Evolutionary conservation across 2,113 vertebrate genomes (phyloP).

Genomic region (Junco hyemalis): DNA sequence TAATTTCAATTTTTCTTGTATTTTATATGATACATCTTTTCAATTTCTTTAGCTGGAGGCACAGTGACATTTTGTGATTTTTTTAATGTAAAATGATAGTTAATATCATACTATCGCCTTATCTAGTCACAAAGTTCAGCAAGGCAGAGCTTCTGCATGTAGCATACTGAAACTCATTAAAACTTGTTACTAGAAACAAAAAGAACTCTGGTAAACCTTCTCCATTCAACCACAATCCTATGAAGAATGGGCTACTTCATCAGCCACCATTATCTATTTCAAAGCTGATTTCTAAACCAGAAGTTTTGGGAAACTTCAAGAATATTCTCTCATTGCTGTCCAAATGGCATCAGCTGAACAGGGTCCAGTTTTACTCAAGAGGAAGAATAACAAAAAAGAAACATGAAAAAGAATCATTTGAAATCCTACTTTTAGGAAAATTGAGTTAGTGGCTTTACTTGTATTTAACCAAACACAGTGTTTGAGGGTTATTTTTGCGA

Average conservation of each 20-base stretch:
- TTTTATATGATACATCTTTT: slow-evolving; percentile 11
- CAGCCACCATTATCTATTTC: not conserved
- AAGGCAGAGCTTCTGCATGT: not conserved
- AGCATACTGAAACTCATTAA: not conserved
- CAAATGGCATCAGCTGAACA: not conserved
- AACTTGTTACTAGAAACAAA: not conserved
- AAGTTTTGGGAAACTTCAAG: not conserved
- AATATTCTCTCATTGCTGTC: not conserved
- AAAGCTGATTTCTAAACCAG: slow-evolving; percentile 29
- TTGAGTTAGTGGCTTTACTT: not conserved
- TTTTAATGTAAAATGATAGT: not conserved
- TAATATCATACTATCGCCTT: not conserved
- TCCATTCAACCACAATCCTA: not conserved
- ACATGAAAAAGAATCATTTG: not conserved
- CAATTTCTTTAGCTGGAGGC: slow-evolving; percentile 1
- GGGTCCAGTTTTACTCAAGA: not conserved
- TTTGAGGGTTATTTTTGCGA: not conserved
- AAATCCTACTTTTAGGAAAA: not conserved
- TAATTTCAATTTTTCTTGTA: slow-evolving; percentile 33
- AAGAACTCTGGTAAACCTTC: slow-evolving; percentile 3
- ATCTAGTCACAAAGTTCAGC: not conserved
- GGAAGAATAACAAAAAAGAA: not conserved
- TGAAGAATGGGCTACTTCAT: not conserved
- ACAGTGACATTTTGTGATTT: not conserved
- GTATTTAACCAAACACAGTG: not conserved